phyloP scores from a whole-genome alignment of 2,888 invertebrate genomes.

The Sesia bembeciformis region DNA sequence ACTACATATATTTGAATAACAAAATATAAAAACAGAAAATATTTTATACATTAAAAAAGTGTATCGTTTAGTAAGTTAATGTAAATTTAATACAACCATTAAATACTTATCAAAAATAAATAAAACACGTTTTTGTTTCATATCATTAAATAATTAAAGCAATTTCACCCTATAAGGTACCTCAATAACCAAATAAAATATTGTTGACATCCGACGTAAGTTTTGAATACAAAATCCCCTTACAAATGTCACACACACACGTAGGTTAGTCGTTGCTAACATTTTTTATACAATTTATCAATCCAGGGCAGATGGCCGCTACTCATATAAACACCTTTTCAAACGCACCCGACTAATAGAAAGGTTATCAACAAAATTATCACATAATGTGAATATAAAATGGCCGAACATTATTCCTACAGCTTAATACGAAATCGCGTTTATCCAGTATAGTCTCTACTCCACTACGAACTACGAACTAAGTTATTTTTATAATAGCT shows the following conservation, averaged over 20 bases:
- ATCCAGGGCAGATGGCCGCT: constrained; percentile 63
- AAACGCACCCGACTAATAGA: constrained; percentile 55
- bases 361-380: constrained; percentile 50
- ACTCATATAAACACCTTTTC: constrained; percentile 64
- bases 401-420: constrained; percentile 23
- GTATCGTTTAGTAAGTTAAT: too few relatives aligned
- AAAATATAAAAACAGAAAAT: too few relatives aligned
- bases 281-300: constrained; percentile 70
- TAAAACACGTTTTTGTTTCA: too few relatives aligned
- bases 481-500: too few relatives aligned
- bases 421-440: too few relatives aligned
- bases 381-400: constrained; percentile 43
- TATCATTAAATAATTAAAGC: too few relatives aligned
- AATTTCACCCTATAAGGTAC: too few relatives aligned
- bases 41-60: too few relatives aligned
- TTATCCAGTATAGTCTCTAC: too few relatives aligned
- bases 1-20: background rate
- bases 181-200: background rate
- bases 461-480: too few relatives aligned
- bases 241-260: constrained; percentile 13
- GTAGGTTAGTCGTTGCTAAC: constrained; percentile 28
- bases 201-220: background rate
- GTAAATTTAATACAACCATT: too few relatives aligned
- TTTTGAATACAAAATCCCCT: background rate
- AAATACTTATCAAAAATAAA: too few relatives aligned